These are phyloP conservation scores for Celastrina argiolus DNA, from an alignment of 2,888 invertebrate genomes.

Conservation along the genomic window DNA sequence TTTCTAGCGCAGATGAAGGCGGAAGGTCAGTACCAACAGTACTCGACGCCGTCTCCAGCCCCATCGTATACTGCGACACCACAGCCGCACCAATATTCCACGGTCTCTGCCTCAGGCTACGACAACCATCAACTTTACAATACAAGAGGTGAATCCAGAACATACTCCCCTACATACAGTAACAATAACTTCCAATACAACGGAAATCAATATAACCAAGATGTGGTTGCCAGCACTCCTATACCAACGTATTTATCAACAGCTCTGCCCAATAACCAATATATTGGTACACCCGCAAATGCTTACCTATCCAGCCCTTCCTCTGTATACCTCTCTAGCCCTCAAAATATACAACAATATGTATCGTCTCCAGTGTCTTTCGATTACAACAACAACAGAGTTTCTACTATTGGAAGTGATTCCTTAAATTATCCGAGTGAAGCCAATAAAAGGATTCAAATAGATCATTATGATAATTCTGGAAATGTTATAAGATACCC, in stretches of 20 bases:
- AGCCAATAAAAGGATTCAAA: slow-evolving; percentile 55
- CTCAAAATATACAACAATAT: slow-evolving; percentile 57
- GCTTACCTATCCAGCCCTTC: slow-evolving; percentile 64
- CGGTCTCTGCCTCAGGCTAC: slow-evolving; percentile 49
- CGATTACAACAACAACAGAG: slow-evolving; percentile 52
- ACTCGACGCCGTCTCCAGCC: slow-evolving; percentile 57
- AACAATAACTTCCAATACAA: slow-evolving; percentile 53
- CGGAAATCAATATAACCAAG: slow-evolving; percentile 49
- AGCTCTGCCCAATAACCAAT: slow-evolving; percentile 54
- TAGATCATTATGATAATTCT: slow-evolving; percentile 68
- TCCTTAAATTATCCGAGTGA: slow-evolving; percentile 47
- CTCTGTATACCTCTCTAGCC: slow-evolving; percentile 63
- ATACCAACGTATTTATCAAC: slow-evolving; percentile 59
- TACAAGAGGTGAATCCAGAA: slow-evolving; percentile 52
- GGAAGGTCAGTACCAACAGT: slow-evolving; percentile 55
- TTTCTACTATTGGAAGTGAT: slow-evolving; percentile 51
- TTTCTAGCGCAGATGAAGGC: slow-evolving; percentile 66
- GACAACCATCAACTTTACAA: slow-evolving; percentile 54
- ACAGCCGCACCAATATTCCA: slow-evolving; percentile 64
- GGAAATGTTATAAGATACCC: slow-evolving; percentile 62
- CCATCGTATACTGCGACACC: slow-evolving; percentile 64
- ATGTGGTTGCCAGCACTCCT: slow-evolving; percentile 58
- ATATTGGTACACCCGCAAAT: slow-evolving; percentile 55
- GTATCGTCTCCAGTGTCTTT: slow-evolving; percentile 62
- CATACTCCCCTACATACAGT: slow-evolving; percentile 50